Conservation (phyloP, 2,888 invertebrate species). For the Pomacea canaliculata region DNA sequence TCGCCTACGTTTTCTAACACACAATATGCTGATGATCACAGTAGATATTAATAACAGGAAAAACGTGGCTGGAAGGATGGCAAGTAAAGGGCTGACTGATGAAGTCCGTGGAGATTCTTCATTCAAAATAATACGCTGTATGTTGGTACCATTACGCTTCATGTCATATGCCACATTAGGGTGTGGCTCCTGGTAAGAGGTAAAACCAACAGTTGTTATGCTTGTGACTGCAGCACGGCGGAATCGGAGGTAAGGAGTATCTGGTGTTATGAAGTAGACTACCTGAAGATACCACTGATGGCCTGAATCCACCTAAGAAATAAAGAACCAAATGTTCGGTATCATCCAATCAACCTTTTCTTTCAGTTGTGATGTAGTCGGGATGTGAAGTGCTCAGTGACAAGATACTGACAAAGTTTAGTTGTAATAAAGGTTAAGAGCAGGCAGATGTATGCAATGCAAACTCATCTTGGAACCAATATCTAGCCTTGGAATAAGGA, state of each 20-base stretch:
- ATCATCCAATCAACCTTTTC: too few species aligned
- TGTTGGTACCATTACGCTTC: constrained; percentile 58
- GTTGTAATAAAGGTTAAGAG: too few species aligned
- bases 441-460: too few species aligned
- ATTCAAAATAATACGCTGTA: constrained; percentile 31
- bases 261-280: constrained; percentile 62
- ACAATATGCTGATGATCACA: constrained; percentile 19
- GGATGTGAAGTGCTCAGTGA: too few species aligned
- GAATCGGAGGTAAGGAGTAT: constrained; percentile 41
- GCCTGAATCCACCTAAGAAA: constrained; percentile 64
- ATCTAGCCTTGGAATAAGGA: too few species aligned
- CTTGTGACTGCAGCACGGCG: constrained; percentile 41
- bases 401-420: too few species aligned
- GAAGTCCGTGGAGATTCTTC: constrained; percentile 1
- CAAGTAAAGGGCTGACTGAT: constrained; percentile 6
- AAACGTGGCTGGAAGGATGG: constrained; percentile 25
- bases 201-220: neutral
- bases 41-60: constrained; percentile 14
- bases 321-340: neutral
- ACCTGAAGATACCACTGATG: constrained; percentile 70
- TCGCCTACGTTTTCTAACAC: constrained; percentile 24
- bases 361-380: too few species aligned
- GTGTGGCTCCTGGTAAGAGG: constrained; percentile 1
- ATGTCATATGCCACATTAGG: constrained; percentile 4
- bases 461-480: too few species aligned